These are phyloP conservation scores for Elysia crispata DNA, from an alignment of 2,888 invertebrate species.

Conservation along the genomic window DNA sequence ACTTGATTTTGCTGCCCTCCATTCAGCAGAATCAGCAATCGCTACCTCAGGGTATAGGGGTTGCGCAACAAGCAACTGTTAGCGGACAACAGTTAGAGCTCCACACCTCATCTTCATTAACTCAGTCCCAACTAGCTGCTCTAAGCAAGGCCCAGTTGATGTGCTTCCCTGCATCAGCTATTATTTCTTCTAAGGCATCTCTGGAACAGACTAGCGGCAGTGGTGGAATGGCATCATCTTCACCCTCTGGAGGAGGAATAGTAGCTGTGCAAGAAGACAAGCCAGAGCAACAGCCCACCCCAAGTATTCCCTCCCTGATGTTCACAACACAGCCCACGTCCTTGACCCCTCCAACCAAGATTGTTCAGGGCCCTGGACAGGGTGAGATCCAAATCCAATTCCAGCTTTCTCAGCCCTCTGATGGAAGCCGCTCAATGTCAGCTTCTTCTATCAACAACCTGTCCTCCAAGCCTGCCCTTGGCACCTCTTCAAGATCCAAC, in stretches of 20 bases:
- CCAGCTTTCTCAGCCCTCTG: constrained; percentile 53
- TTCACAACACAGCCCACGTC: too few species aligned
- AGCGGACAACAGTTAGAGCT: too few species aligned
- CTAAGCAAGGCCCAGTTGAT: constrained; percentile 34
- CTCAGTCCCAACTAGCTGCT: constrained; percentile 23
- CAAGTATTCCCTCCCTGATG: too few species aligned
- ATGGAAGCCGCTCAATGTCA: not conserved
- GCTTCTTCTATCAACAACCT: not conserved
- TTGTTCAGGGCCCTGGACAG: constrained; percentile 47
- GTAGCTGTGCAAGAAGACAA: not conserved
- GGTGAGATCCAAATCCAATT: constrained; percentile 69
- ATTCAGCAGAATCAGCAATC: too few species aligned
- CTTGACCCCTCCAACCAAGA: constrained; percentile 42
- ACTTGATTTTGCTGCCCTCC: too few species aligned
- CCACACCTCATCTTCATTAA: not conserved
- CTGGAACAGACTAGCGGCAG: too few species aligned
- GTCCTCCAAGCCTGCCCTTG: not conserved
- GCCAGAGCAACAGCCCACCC: constrained; percentile 13
- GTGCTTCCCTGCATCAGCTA: constrained; percentile 24
- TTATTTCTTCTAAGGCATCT: not conserved
- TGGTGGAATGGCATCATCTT: not conserved
- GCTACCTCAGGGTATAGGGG: too few species aligned
- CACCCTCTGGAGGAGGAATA: constrained; percentile 10
- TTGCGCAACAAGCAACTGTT: too few species aligned
- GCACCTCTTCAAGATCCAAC: not conserved